Evolutionary conservation across 2,888 invertebrate genomes (phyloP).

Genomic region (Hemicrepidius hirtus): DNA sequence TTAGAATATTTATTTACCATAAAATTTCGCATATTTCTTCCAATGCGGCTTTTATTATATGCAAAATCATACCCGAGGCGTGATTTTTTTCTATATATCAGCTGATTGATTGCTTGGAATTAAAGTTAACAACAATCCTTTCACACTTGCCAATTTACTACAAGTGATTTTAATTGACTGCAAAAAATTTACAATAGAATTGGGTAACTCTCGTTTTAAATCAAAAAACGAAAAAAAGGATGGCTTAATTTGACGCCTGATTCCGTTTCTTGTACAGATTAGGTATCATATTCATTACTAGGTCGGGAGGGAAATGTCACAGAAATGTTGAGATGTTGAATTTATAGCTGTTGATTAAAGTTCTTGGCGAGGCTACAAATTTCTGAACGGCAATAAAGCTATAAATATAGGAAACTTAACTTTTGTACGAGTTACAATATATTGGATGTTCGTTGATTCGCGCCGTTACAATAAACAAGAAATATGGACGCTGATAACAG

Average conservation of each 20-base stretch:
- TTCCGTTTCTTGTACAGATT: background rate
- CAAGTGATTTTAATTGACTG: constrained; percentile 17
- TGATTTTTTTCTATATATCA: background rate
- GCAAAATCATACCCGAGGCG: background rate
- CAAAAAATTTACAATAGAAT: constrained; percentile 16
- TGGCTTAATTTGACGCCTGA: constrained; percentile 14
- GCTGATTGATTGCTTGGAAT: constrained; percentile 20
- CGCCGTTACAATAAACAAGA: background rate
- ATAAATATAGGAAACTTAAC: constrained; percentile 2
- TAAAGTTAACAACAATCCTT: constrained; percentile 20
- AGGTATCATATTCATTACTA: background rate
- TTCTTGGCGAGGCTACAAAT: background rate
- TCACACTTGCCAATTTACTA: constrained; percentile 18
- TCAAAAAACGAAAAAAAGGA: constrained; percentile 18
- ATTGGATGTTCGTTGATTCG: background rate
- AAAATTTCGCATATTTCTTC: constrained; percentile 22
- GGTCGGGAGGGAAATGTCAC: background rate
- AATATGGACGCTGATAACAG: constrained; percentile 15
- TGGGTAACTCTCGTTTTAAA: constrained; percentile 10
- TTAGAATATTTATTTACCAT: constrained; percentile 3
- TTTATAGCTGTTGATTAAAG: constrained; percentile 2
- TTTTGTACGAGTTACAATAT: constrained; percentile 3
- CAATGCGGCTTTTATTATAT: constrained; percentile 13
- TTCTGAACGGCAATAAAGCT: constrained; percentile 8
- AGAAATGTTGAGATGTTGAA: constrained; percentile 2